Conservation (phyloP, 2,888 invertebrate genomes). For the Andrena minutula region DNA sequence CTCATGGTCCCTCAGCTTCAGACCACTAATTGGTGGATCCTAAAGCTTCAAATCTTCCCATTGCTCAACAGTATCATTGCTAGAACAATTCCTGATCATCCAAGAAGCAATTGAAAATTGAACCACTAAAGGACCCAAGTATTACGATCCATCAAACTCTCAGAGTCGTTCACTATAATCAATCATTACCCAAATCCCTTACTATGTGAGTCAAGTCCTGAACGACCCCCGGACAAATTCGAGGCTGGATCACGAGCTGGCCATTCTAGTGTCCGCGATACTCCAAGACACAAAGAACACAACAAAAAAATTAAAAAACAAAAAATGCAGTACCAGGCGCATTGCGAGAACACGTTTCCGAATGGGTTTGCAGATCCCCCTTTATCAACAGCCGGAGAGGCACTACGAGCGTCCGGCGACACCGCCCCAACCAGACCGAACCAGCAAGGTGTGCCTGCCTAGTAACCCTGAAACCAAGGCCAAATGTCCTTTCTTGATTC, state of each 20-base stretch:
- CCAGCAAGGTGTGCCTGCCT: slow-evolving; percentile 85
- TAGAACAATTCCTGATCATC: too few species aligned
- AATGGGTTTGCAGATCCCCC: slow-evolving; percentile 87
- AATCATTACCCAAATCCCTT: too few species aligned
- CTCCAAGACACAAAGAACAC: slow-evolving; percentile 38
- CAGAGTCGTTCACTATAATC: too few species aligned
- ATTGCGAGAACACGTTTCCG: slow-evolving; percentile 84
- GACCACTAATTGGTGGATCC: too few species aligned
- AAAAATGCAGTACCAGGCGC: slow-evolving; percentile 80
- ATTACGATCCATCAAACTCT: too few species aligned
- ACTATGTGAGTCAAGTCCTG: background rate
- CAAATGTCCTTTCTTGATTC: slow-evolving; percentile 83
- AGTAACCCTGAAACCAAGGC: slow-evolving; percentile 83
- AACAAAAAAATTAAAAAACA: slow-evolving; percentile 4
- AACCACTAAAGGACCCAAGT: too few species aligned
- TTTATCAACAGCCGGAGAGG: slow-evolving; percentile 88
- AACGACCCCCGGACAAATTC: background rate
- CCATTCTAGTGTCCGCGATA: background rate
- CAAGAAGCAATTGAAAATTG: too few species aligned
- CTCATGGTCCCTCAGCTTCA: background rate
- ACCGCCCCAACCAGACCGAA: slow-evolving; percentile 85
- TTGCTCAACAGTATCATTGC: too few species aligned
- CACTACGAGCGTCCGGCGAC: slow-evolving; percentile 85
- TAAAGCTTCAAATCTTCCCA: too few species aligned
- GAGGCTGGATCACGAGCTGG: too few species aligned